Evolutionary conservation across 2,797 vertebrate species (phyloP).

Genomic region (Chrysocyon brachyurus): DNA sequence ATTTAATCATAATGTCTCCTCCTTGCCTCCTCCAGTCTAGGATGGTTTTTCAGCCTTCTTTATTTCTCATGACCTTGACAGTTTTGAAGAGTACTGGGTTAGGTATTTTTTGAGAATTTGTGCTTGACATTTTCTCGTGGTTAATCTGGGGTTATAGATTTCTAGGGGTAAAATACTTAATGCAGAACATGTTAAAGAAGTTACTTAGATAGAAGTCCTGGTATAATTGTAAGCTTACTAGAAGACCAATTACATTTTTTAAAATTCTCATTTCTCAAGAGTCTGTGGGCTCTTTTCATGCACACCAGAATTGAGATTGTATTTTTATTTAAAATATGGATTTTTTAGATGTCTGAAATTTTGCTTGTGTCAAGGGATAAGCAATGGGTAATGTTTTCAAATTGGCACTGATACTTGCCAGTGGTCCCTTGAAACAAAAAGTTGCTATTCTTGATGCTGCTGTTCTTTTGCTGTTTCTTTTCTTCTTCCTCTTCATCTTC

Average conservation of each 20-base stretch:
- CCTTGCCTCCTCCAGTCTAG: neutral
- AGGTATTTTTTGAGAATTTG: neutral
- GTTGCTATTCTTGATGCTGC: neutral
- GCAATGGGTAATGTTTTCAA: neutral
- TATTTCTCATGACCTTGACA: neutral
- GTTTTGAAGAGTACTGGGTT: neutral
- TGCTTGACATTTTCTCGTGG: neutral
- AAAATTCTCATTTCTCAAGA: neutral
- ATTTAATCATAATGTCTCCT: neutral
- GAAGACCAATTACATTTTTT: neutral
- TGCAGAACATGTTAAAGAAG: neutral
- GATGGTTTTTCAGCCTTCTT: neutral
- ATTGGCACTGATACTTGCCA: neutral
- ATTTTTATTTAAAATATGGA: neutral
- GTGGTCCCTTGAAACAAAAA: slow-evolving; percentile 68
- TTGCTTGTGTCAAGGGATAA: slow-evolving; percentile 3
- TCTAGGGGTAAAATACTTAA: neutral
- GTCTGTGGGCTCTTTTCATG: neutral
- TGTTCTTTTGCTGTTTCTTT: neutral
- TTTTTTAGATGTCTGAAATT: neutral
- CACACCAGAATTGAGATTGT: neutral
- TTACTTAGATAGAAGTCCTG: neutral
- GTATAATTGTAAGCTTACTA: neutral
- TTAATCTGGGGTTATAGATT: neutral
- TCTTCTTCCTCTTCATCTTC: neutral